Percentiles rank a stretch among this genome's conserved stretches.
Evolutionary conservation across 2,888 invertebrate genomes (phyloP).

Genomic region (Amorpha juglandis): DNA sequence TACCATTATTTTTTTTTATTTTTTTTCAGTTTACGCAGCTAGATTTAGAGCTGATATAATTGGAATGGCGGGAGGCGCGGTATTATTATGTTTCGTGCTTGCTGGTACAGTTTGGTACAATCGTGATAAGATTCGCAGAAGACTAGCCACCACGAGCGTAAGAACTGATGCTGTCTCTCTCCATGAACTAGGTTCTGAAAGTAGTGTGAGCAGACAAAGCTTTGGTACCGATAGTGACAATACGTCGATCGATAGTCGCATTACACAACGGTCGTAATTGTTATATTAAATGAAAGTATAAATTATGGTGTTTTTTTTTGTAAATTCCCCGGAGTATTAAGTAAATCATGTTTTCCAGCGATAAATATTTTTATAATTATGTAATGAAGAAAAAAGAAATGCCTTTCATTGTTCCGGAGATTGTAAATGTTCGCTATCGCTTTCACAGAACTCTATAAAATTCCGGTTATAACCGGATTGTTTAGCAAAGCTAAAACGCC

Average conservation of each 20-base stretch:
- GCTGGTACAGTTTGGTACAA: constrained; percentile 53
- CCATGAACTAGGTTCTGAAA: neutral
- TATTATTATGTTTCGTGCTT: constrained; percentile 46
- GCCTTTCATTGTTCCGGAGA: no score
- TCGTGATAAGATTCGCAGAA: constrained; percentile 37
- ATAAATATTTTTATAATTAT: no score
- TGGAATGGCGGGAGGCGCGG: constrained; percentile 56
- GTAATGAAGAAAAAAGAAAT: no score
- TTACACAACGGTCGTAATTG: neutral
- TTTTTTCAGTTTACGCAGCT: constrained; percentile 36
- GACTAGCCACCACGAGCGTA: constrained; percentile 30
- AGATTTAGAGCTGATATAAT: constrained; percentile 57
- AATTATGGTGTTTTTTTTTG: neutral
- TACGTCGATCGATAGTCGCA: neutral
- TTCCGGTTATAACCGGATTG: no score
- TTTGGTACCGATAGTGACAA: neutral
- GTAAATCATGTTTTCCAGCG: no score
- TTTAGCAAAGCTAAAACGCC: no score
- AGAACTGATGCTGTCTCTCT: constrained; percentile 29
- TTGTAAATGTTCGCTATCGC: no score
- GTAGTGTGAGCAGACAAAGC: neutral
- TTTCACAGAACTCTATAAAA: no score
- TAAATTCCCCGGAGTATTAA: no score
- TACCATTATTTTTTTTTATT: no score
- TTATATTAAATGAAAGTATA: neutral